Evolutionary conservation across 2,113 vertebrate species (phyloP).

Genomic region (Cololabis saira): DNA sequence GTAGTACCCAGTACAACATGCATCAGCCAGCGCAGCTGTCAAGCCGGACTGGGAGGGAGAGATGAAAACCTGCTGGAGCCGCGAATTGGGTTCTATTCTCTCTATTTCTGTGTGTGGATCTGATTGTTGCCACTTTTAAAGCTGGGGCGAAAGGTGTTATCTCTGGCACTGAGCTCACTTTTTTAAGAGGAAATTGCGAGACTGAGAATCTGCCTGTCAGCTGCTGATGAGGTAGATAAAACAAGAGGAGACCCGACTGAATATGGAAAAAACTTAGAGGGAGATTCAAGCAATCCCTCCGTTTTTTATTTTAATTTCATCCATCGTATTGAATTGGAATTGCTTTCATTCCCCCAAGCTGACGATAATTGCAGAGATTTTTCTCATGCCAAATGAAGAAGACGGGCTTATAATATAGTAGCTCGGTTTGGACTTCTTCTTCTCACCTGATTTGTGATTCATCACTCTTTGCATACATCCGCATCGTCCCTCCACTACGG

Average conservation of each 20-base stretch:
- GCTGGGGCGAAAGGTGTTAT: constrained; percentile 54
- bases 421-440: constrained; percentile 44
- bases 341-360: constrained; percentile 10
- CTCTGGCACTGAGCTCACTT: constrained; percentile 49
- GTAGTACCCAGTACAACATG: constrained; percentile 38
- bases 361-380: constrained; percentile 26
- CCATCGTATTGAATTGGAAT: constrained; percentile 14
- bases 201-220: constrained; percentile 44
- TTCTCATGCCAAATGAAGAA: constrained; percentile 13
- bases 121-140: constrained; percentile 52
- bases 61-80: constrained; percentile 58
- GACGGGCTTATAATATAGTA: constrained; percentile 24
- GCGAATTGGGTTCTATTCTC: constrained; percentile 32
- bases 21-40: constrained; percentile 41
- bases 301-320: constrained; percentile 11
- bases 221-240: constrained; percentile 38
- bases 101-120: constrained; percentile 58
- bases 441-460: constrained; percentile 47
- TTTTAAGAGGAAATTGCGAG: constrained; percentile 62
- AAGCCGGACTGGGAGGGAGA: constrained; percentile 36
- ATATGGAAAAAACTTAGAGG: constrained; percentile 34
- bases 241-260: constrained; percentile 32
- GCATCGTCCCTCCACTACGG: constrained; percentile 1
- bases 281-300: constrained; percentile 2
- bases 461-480: constrained; percentile 21